Percentiles rank a stretch among this genome's conserved stretches.
Evolutionary conservation across 1,140 invertebrate genomes (phyloP).

Genomic region (Cheumatopsyche charites): DNA sequence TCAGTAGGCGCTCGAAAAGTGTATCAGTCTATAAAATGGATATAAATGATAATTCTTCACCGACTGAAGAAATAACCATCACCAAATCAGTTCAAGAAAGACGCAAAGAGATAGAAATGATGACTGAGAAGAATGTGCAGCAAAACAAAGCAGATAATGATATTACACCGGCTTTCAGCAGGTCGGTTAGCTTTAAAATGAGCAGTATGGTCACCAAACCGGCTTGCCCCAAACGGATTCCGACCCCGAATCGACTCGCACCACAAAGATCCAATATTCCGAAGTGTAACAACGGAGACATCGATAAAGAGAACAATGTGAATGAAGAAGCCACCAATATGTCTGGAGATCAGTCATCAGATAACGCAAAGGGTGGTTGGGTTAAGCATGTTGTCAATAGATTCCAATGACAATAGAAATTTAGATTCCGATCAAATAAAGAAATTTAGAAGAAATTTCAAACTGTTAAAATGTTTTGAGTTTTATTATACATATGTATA

Average conservation of each 20-base stretch:
- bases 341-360: background rate
- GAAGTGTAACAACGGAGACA: background rate
- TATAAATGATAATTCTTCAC: slow-evolving; percentile 45
- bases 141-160: slow-evolving; percentile 32
- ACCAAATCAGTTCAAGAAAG: slow-evolving; percentile 59
- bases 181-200: slow-evolving; percentile 42
- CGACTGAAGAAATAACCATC: slow-evolving; percentile 38
- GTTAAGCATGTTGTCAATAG: slow-evolving; percentile 62
- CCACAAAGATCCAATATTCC: slow-evolving; percentile 43
- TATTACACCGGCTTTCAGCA: slow-evolving; percentile 31
- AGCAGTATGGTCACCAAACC: slow-evolving; percentile 17
- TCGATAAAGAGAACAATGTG: slow-evolving; percentile 2
- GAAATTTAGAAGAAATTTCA: no score
- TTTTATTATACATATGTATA: no score
- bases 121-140: slow-evolving; percentile 49
- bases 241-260: slow-evolving; percentile 19
- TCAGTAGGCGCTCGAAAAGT: slow-evolving; percentile 51
- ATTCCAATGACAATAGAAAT: slow-evolving; percentile 56
- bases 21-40: slow-evolving; percentile 43
- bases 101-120: slow-evolving; percentile 58
- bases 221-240: slow-evolving; percentile 18
- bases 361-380: slow-evolving; percentile 57
- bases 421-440: no score
- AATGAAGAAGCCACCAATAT: background rate
- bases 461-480: no score